phyloP scores from a whole-genome alignment of 2,888 invertebrate genomes.

The Anthrax anthrax region DNA sequence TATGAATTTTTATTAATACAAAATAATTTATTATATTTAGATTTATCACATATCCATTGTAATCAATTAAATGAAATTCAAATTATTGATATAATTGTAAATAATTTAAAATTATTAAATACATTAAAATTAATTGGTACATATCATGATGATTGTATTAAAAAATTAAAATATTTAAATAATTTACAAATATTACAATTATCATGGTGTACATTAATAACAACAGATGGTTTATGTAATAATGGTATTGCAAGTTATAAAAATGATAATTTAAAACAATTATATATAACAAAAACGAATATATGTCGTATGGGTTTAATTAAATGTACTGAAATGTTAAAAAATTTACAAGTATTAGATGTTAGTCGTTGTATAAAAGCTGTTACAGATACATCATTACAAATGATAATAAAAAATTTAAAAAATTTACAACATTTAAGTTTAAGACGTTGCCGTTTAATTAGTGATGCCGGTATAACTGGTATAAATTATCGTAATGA shows the following conservation, averaged over 20 bases:
- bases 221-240: too few species aligned
- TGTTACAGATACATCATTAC: not conserved
- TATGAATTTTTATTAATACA: not conserved
- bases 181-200: not conserved
- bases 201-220: too few species aligned
- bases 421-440: not conserved
- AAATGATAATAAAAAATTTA: not conserved
- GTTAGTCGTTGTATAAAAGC: not conserved
- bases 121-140: not conserved
- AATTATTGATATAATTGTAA: too few species aligned
- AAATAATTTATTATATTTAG: not conserved
- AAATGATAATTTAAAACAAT: not conserved
- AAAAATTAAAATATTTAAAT: not conserved
- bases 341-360: not conserved
- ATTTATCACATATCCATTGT: not conserved
- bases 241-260: not conserved
- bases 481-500: not conserved
- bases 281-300: not conserved
- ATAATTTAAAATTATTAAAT: not conserved
- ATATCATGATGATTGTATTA: not conserved
- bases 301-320: not conserved
- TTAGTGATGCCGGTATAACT: not conserved
- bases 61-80: not conserved
- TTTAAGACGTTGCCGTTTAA: not conserved
- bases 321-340: not conserved